Percentiles rank a stretch among this genome's conserved stretches.
Conservation (phyloP, 53 echinoderm and acorn worm genomes). For the Antedon mediterranea region DNA sequence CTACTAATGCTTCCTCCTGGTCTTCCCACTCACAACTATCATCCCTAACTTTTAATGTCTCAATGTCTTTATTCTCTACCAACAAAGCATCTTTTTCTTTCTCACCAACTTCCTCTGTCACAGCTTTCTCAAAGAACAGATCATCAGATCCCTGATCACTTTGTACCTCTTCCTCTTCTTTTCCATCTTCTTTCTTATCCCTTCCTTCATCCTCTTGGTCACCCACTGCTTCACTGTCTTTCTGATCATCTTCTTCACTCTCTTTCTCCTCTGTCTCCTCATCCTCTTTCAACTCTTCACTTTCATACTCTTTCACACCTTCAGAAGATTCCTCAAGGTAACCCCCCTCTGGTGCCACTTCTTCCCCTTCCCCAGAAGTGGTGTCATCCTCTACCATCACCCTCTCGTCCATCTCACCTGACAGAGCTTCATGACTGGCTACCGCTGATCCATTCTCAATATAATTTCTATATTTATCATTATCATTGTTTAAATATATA, state of each 20-base stretch:
- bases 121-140: neutral
- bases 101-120: neutral
- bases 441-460: neutral
- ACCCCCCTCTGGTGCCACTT: neutral
- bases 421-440: conserved; percentile 14
- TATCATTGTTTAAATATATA: neutral
- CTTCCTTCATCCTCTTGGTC: conserved; percentile 11
- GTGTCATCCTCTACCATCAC: neutral
- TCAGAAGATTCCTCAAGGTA: neutral
- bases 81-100: neutral
- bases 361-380: neutral
- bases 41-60: neutral
- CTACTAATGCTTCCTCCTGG: neutral
- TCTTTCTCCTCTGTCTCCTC: conserved; percentile 4
- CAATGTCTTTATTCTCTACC: neutral
- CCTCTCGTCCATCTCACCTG: conserved; percentile 55
- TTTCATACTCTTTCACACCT: neutral
- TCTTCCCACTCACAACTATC: neutral
- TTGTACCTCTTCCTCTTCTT: neutral
- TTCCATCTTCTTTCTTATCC: neutral
- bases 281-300: neutral
- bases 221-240: neutral
- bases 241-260: neutral
- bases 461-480: neutral
- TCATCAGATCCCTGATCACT: too few species aligned